Evolutionary conservation across 2,797 vertebrate species (phyloP).

Genomic region (Brachymystax lenok): DNA sequence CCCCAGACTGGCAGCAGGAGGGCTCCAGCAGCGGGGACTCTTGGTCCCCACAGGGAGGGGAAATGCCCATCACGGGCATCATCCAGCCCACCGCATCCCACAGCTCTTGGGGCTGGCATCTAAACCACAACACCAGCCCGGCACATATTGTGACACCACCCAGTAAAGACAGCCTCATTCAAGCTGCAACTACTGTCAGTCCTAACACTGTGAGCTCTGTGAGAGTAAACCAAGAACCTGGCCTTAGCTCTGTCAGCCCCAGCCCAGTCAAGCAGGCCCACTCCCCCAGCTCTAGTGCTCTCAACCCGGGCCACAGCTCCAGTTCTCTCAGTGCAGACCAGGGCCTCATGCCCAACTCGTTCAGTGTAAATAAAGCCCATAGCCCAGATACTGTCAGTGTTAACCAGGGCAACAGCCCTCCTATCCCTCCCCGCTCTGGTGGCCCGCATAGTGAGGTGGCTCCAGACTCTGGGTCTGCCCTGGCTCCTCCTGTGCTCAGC

Average conservation of each 20-base stretch:
- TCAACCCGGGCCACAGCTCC: conserved; percentile 25
- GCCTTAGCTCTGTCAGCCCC: conserved; percentile 6
- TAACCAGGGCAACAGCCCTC: conserved; percentile 48
- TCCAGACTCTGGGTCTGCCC: conserved; percentile 13
- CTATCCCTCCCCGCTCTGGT: conserved; percentile 38
- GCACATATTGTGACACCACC: conserved; percentile 2
- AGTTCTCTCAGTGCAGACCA: conserved; percentile 34
- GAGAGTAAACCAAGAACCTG: neutral
- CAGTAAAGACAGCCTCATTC: conserved; percentile 6
- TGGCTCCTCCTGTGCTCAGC: conserved; percentile 37
- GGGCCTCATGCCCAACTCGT: conserved; percentile 46
- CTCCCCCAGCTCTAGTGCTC: conserved; percentile 15
- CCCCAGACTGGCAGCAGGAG: conserved; percentile 62
- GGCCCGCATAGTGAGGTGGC: conserved; percentile 53
- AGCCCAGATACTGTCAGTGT: conserved; percentile 38
- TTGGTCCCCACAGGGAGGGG: conserved; percentile 47
- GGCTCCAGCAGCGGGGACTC: conserved; percentile 70
- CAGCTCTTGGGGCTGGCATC: conserved; percentile 38
- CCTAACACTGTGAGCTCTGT: conserved; percentile 57
- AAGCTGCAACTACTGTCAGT: conserved; percentile 31
- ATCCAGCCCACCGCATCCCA: conserved; percentile 40
- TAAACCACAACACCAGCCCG: conserved; percentile 14
- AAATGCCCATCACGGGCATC: conserved; percentile 30
- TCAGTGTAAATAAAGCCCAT: conserved; percentile 33
- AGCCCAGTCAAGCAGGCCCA: conserved; percentile 27